These are phyloP conservation scores for Synodontis membranacea DNA, from an alignment of 2,113 vertebrate species.

Conservation along the genomic window DNA sequence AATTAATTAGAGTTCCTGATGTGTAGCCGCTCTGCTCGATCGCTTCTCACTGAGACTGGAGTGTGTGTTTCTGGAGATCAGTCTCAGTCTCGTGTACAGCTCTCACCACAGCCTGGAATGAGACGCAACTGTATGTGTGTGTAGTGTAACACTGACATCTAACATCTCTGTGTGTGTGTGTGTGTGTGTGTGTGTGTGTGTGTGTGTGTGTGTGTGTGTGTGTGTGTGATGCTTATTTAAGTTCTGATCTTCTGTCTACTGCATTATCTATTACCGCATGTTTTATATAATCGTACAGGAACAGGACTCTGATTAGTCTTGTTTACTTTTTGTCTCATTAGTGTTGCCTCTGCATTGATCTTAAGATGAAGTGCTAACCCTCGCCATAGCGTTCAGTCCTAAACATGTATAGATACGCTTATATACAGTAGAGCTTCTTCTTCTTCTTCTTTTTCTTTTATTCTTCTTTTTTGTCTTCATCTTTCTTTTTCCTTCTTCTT, in stretches of 20 bases:
- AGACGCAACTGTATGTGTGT: not conserved
- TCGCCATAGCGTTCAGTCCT: too few relatives aligned
- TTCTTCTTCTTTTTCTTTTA: too few relatives aligned
- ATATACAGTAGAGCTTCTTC: not conserved
- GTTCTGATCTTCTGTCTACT: not conserved
- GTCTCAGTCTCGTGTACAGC: not conserved
- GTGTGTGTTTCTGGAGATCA: not conserved
- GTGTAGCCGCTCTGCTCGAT: slow-evolving; percentile 45
- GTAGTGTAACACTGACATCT: not conserved
- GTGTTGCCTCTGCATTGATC: too few relatives aligned
- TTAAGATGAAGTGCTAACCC: not conserved
- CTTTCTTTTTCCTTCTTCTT: too few relatives aligned
- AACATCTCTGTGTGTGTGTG: not conserved
- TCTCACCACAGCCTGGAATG: not conserved
- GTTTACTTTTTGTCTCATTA: not conserved
- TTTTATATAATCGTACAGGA: not conserved
- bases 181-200: slow-evolving; percentile 1
- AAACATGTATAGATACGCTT: too few relatives aligned
- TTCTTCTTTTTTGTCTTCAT: too few relatives aligned
- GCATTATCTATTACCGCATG: not conserved
- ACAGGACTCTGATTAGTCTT: not conserved
- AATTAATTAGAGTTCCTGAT: slow-evolving; percentile 71
- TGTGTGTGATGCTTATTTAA: not conserved
- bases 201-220: not conserved
- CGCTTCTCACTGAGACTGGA: slow-evolving; percentile 1